Percentiles rank a stretch among this genome's conserved stretches.
Evolutionary conservation across 2,113 vertebrate genomes (phyloP).

Genomic region (Archilochus colubris): DNA sequence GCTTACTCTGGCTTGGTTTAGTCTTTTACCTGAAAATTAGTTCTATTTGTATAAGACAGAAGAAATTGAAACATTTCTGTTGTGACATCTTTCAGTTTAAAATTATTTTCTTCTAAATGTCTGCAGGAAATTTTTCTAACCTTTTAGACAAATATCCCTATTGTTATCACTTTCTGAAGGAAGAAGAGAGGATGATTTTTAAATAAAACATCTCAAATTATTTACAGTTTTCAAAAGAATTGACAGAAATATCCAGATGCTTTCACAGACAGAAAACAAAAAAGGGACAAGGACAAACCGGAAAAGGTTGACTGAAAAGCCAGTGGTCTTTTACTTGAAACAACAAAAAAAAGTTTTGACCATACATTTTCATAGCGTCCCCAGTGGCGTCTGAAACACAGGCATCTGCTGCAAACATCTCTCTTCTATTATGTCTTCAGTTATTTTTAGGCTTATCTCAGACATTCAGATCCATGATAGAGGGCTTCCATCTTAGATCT

Average conservation of each 20-base stretch:
- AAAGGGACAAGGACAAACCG: not conserved
- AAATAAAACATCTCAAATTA: not conserved
- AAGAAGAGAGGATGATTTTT: not conserved
- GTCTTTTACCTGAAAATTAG: not conserved
- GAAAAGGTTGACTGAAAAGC: not conserved
- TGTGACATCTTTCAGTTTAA: not conserved
- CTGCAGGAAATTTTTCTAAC: not conserved
- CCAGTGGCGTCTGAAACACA: not conserved
- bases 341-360: not conserved
- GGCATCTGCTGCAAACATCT: slow-evolving; percentile 34
- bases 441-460: slow-evolving; percentile 58
- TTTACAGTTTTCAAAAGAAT: not conserved
- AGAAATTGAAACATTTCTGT: not conserved
- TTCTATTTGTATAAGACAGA: not conserved
- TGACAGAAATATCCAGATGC: not conserved
- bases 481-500: not conserved
- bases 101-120: not conserved
- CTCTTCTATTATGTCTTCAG: slow-evolving; percentile 26
- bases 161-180: not conserved
- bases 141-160: not conserved
- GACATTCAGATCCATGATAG: not conserved
- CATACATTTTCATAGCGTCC: not conserved
- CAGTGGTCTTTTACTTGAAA: not conserved
- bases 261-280: not conserved
- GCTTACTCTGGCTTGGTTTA: not conserved